A percentile compares a stretch with the other conserved stretches of the same genome.
These are phyloP conservation scores for Eulemur coronatus DNA, from an alignment of 2,797 vertebrate genomes.

Conservation along the genomic window DNA sequence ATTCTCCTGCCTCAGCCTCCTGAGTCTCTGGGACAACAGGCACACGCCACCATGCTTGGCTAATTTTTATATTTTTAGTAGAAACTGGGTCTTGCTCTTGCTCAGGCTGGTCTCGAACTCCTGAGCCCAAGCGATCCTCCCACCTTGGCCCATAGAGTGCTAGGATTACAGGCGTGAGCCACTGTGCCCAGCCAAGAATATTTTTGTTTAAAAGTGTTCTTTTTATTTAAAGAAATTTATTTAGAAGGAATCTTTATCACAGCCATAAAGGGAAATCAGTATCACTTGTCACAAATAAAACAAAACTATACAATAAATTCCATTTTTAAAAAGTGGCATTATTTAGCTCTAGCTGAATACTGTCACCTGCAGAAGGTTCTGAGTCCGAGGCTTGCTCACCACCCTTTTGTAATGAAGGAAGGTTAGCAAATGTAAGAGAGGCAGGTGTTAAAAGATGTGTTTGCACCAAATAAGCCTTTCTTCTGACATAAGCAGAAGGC, in stretches of 20 bases:
- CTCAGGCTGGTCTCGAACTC: too few relatives aligned
- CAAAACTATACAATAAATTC: slow-evolving; percentile 7
- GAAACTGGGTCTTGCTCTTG: too few relatives aligned
- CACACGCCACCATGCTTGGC: fast-evolving
- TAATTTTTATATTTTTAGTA: too few relatives aligned
- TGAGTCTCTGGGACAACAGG: too few relatives aligned
- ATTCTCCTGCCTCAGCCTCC: too few relatives aligned
- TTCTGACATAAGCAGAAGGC: not conserved
- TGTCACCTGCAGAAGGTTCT: not conserved
- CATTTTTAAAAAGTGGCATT: not conserved
- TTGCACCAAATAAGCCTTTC: not conserved
- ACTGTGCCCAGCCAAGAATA: not conserved
- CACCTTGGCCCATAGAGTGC: too few relatives aligned
- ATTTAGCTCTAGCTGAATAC: not conserved
- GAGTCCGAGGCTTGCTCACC: not conserved
- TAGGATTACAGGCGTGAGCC: too few relatives aligned
- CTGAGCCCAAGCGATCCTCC: too few relatives aligned
- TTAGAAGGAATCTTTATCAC: slow-evolving; percentile 34
- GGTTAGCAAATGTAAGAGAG: not conserved
- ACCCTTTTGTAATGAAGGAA: not conserved
- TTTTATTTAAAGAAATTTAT: slow-evolving; percentile 40
- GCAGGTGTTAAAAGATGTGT: not conserved
- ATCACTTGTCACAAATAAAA: slow-evolving; percentile 52
- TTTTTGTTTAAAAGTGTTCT: not conserved
- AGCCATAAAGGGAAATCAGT: slow-evolving; percentile 32